A percentile compares a stretch with the other conserved stretches of the same genome.
Conservation (phyloP, 1,140 invertebrate genomes). For the Kradibia gibbosae region DNA sequence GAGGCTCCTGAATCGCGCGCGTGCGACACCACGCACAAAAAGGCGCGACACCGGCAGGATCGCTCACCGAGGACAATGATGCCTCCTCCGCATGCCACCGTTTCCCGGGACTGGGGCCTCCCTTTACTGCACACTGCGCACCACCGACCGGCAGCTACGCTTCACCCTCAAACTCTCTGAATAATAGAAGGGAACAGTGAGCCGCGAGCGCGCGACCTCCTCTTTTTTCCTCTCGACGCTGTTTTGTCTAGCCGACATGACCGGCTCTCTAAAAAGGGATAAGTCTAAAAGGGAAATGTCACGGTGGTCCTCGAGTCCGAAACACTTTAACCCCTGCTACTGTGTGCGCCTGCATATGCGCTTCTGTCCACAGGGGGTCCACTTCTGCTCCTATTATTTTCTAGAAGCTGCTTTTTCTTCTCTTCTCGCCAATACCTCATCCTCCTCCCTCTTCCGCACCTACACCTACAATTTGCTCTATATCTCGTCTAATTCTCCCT, state of each 20-base stretch:
- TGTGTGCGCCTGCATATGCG: conserved; percentile 51
- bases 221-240: conserved; percentile 32
- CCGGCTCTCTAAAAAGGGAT: conserved; percentile 53
- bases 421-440: no score
- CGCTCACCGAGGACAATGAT: neutral
- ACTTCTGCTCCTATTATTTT: conserved; percentile 52
- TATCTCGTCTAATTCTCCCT: neutral
- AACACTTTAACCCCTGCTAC: conserved; percentile 58
- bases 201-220: conserved; percentile 35
- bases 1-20: neutral
- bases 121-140: neutral
- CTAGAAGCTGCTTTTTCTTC: conserved; percentile 28
- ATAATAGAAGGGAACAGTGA: neutral
- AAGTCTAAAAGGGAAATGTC: conserved; percentile 62
- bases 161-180: neutral
- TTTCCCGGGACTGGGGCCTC: neutral
- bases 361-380: conserved; percentile 57
- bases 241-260: neutral
- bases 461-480: neutral
- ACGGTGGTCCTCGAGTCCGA: conserved; percentile 61
- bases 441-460: neutral
- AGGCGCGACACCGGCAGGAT: conserved; percentile 29
- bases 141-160: no score
- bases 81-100: neutral
- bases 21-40: neutral